Percentiles rank a stretch among this genome's conserved stretches.
phyloP scores from a whole-genome alignment of 1,140 invertebrate species.

The Lordiphosa mommai region DNA sequence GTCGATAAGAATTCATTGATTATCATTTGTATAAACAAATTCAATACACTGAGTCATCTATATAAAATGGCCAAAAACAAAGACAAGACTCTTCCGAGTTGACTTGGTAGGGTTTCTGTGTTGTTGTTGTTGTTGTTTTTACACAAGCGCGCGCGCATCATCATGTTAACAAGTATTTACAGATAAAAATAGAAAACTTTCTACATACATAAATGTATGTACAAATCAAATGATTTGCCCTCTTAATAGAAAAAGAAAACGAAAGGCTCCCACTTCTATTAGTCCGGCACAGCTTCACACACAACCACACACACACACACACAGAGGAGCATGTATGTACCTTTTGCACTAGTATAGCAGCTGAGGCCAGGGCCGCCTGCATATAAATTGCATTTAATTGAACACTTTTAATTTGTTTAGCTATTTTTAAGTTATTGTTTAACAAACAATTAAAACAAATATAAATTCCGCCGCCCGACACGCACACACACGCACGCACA shows the following conservation, averaged over 20 bases:
- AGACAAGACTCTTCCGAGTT: too few relatives aligned
- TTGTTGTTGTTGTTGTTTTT: too few relatives aligned
- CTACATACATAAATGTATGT: background rate
- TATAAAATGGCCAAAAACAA: too few relatives aligned
- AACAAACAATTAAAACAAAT: too few relatives aligned
- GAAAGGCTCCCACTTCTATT: constrained; percentile 9
- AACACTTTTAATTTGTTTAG: constrained; percentile 10
- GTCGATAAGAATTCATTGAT: too few relatives aligned
- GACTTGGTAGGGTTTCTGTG: too few relatives aligned
- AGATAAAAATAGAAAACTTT: background rate
- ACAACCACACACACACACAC: background rate
- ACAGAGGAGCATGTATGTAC: constrained; percentile 11
- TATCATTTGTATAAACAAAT: too few relatives aligned
- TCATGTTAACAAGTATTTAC: too few relatives aligned
- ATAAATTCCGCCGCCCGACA: constrained; percentile 6
- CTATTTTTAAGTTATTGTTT: constrained; percentile 25
- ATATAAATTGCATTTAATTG: constrained; percentile 17
- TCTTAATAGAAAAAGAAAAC: background rate
- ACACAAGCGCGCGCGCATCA: too few relatives aligned
- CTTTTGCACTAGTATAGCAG: background rate
- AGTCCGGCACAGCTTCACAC: background rate
- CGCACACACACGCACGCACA: constrained; percentile 8
- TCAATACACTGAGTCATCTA: too few relatives aligned
- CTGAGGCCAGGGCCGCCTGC: background rate
- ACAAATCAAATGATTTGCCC: constrained; percentile 8